These are phyloP conservation scores for Dasyurus viverrinus DNA, from an alignment of 2,113 vertebrate genomes.

Conservation along the genomic window DNA sequence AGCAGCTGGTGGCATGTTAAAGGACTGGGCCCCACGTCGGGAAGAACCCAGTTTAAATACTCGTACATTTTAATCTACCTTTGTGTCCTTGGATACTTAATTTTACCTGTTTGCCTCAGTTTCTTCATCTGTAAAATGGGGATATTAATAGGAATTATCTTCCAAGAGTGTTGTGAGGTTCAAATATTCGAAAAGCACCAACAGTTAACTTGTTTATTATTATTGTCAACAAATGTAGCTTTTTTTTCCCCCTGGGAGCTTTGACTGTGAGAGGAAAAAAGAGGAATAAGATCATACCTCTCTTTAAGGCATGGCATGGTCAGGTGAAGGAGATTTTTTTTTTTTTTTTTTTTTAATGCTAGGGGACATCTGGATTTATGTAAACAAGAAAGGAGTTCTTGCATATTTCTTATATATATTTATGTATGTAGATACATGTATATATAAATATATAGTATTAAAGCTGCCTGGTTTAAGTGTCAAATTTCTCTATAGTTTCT, in stretches of 20 bases:
- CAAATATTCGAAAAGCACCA: not conserved
- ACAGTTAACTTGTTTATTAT: not conserved
- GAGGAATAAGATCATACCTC: not conserved
- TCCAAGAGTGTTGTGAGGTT: not conserved
- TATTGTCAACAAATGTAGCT: not conserved
- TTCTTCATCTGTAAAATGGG: not conserved
- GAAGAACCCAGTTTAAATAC: not conserved
- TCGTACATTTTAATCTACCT: not conserved
- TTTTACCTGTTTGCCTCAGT: not conserved
- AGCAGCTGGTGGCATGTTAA: not conserved
- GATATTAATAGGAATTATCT: not conserved
- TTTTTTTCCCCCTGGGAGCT: not conserved
- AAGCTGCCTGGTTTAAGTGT: not conserved
- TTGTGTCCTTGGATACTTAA: not conserved
- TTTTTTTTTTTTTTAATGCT: not conserved
- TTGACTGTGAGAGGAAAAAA: not conserved
- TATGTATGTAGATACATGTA: too few relatives aligned
- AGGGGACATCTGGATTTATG: not conserved
- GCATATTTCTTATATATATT: not conserved
- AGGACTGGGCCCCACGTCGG: not conserved
- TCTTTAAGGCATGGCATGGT: not conserved
- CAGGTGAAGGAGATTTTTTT: not conserved
- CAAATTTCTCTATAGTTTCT: not conserved
- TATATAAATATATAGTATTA: not conserved
- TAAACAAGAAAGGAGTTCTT: not conserved